A percentile compares a stretch with the other conserved stretches of the same genome.
Conservation (phyloP, 30 jellyfish, hydroid and myxozoan genomes). For the Aurelia aurita region DNA sequence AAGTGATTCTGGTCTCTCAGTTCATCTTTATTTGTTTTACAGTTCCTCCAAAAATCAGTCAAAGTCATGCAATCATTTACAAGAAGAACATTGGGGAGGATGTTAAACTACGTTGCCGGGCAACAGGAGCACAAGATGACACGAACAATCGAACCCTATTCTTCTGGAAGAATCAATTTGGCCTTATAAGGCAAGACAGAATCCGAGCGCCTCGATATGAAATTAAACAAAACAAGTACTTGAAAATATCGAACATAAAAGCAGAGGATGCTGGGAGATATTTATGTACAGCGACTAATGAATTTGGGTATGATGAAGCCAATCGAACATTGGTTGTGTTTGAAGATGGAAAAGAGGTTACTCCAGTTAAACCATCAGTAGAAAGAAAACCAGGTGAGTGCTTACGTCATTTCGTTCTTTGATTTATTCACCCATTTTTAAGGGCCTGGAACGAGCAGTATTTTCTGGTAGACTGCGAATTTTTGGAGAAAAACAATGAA, state of each 20-base stretch:
- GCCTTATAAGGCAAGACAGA: constrained; percentile 64
- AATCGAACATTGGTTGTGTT: constrained; percentile 53
- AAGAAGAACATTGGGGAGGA: constrained; percentile 60
- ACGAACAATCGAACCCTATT: constrained; percentile 67
- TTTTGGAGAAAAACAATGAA: too few species aligned
- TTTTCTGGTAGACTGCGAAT: too few species aligned
- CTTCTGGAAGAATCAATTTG: constrained; percentile 80
- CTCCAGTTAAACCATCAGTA: constrained; percentile 44
- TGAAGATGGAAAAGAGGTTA: constrained; percentile 64
- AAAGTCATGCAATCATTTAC: constrained; percentile 31
- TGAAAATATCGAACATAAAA: constrained; percentile 62
- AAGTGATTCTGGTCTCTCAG: background rate
- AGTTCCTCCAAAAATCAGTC: constrained; percentile 75
- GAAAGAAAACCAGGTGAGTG: constrained; percentile 42
- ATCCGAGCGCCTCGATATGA: constrained; percentile 72
- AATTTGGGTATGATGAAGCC: constrained; percentile 53
- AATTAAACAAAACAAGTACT: constrained; percentile 66
- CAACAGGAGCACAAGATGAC: constrained; percentile 81
- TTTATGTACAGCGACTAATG: constrained; percentile 77
- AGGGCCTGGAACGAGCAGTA: too few species aligned
- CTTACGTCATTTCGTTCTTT: background rate
- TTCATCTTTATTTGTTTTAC: background rate
- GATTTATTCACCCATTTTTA: too few species aligned
- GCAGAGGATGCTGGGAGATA: constrained; percentile 73
- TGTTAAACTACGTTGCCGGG: constrained; percentile 85